phyloP scores from a whole-genome alignment of 2,888 invertebrate species.

The Lagria hirta region DNA sequence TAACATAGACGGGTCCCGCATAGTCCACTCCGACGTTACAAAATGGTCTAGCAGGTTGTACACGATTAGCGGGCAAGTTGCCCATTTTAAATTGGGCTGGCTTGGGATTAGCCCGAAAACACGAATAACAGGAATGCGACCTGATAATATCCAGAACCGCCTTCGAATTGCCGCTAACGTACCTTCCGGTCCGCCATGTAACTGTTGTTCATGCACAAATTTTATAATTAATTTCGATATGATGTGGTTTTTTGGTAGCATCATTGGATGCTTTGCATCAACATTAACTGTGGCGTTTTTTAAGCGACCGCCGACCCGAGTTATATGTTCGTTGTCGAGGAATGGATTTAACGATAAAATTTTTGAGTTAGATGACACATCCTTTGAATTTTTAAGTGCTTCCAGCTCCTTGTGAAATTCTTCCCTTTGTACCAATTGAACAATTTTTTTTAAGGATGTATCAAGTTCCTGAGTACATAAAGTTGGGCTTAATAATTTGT shows the following conservation, averaged over 20 bases:
- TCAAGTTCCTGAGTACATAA: slow-evolving; percentile 3
- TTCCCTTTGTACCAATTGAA: slow-evolving; percentile 5
- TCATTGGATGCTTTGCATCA: slow-evolving; percentile 1
- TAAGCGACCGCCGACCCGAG: slow-evolving; percentile 2
- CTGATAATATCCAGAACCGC: slow-evolving; percentile 23
- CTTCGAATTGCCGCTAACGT: slow-evolving; percentile 11
- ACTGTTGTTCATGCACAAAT: background rate
- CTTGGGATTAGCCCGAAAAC: slow-evolving; percentile 27
- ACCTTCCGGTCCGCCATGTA: slow-evolving; percentile 29
- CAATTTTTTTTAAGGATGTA: background rate
- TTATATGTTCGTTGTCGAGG: background rate
- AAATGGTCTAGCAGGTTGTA: slow-evolving; percentile 26
- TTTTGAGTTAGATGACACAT: background rate
- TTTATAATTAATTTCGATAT: background rate
- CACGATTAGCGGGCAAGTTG: slow-evolving; percentile 32
- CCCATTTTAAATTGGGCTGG: slow-evolving; percentile 33
- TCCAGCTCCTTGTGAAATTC: background rate
- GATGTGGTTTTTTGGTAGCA: slow-evolving; percentile 1
- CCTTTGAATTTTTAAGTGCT: background rate
- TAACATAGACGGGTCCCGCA: slow-evolving; percentile 31
- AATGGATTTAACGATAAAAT: background rate
- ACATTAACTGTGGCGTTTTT: background rate
- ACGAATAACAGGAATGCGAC: slow-evolving; percentile 18
- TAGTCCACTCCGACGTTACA: slow-evolving; percentile 30
- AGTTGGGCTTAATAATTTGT: background rate